These are phyloP conservation scores for Metalampra italica DNA, from an alignment of 2,888 invertebrate genomes.

Conservation along the genomic window DNA sequence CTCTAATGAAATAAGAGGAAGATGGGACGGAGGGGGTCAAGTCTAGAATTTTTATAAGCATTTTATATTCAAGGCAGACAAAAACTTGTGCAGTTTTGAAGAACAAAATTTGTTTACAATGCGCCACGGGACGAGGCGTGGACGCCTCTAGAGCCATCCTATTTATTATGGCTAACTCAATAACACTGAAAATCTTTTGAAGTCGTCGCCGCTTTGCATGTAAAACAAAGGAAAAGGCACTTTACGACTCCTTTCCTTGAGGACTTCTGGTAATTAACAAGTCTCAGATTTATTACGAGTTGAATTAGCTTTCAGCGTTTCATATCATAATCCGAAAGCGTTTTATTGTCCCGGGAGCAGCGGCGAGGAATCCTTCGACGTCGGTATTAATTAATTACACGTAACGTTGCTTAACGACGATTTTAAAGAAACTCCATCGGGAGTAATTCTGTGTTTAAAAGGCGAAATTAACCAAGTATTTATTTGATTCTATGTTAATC, in stretches of 20 bases:
- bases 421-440: slow-evolving; percentile 37
- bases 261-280: slow-evolving; percentile 62
- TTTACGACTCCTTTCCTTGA: slow-evolving; percentile 47
- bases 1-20: slow-evolving; percentile 56
- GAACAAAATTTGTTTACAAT: slow-evolving; percentile 40
- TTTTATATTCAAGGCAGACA: slow-evolving; percentile 37
- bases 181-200: slow-evolving; percentile 50
- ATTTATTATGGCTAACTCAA: slow-evolving; percentile 48
- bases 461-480: slow-evolving; percentile 35
- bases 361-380: slow-evolving; percentile 15
- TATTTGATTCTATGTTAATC: slow-evolving; percentile 37
- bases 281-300: slow-evolving; percentile 65
- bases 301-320: slow-evolving; percentile 68
- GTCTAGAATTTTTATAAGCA: slow-evolving; percentile 57
- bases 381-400: slow-evolving; percentile 58
- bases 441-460: slow-evolving; percentile 43
- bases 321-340: slow-evolving; percentile 68
- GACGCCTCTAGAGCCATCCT: slow-evolving; percentile 30
- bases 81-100: slow-evolving; percentile 36
- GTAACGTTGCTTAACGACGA: slow-evolving; percentile 50
- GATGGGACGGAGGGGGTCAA: slow-evolving; percentile 31
- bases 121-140: slow-evolving; percentile 17
- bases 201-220: slow-evolving; percentile 33
- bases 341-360: slow-evolving; percentile 53
- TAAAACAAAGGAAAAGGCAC: slow-evolving; percentile 51